These are phyloP conservation scores for Sclerodermus sp. DNA, from an alignment of 2,888 invertebrate genomes.

Conservation along the genomic window DNA sequence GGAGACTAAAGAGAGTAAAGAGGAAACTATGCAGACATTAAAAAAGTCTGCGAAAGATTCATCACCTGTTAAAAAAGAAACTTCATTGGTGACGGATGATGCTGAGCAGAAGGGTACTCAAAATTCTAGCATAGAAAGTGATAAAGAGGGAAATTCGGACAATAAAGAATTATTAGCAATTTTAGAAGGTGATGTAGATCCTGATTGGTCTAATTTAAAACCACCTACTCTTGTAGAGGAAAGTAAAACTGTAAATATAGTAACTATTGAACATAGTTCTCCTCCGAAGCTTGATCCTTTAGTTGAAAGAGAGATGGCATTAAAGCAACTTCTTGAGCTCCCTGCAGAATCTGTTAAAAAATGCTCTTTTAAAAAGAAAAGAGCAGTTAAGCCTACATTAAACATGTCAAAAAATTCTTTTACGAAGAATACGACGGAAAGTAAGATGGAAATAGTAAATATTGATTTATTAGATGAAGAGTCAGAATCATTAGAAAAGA, in stretches of 20 bases:
- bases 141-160: conserved; percentile 46
- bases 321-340: conserved; percentile 62
- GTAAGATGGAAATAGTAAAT: conserved; percentile 7
- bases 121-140: conserved; percentile 15
- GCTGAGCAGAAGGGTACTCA: conserved; percentile 16
- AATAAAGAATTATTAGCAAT: conserved; percentile 63
- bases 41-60: conserved; percentile 54
- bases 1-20: conserved; percentile 47
- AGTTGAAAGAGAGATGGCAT: conserved; percentile 61
- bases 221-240: conserved; percentile 33
- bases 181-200: conserved; percentile 62
- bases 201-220: conserved; percentile 54
- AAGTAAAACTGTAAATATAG: conserved; percentile 18
- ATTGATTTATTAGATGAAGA: conserved; percentile 14
- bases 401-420: conserved; percentile 14
- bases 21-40: conserved; percentile 54
- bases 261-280: conserved; percentile 13
- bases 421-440: neutral
- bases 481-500: conserved; percentile 11
- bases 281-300: conserved; percentile 54
- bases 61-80: conserved; percentile 61
- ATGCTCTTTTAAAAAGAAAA: conserved; percentile 18
- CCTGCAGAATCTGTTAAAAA: conserved; percentile 47
- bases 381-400: conserved; percentile 20
- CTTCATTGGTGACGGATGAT: conserved; percentile 29